Evolutionary conservation across 2,113 vertebrate species (phyloP).

Genomic region (Xenopus borealis): DNA sequence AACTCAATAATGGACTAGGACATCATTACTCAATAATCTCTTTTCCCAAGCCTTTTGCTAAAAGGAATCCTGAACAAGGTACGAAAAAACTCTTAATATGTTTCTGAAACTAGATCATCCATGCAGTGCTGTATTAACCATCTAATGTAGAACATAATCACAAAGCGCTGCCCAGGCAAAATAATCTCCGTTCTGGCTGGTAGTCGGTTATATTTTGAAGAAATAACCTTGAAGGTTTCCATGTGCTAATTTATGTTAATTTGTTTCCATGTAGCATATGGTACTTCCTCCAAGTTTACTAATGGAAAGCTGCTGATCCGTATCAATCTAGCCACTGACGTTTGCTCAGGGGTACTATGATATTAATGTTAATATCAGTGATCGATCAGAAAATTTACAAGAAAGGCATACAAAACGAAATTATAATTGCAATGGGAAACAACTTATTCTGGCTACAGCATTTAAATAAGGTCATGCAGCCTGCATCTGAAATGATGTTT

Average conservation of each 20-base stretch:
- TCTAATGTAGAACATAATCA: too few species aligned
- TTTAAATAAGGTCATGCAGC: conserved; percentile 97
- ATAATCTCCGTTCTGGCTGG: neutral
- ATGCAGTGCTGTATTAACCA: too few species aligned
- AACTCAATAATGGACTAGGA: too few species aligned
- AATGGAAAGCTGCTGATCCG: conserved; percentile 98
- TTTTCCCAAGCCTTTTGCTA: too few species aligned
- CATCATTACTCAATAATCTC: too few species aligned
- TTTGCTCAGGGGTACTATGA: conserved; percentile 86
- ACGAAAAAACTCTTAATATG: too few species aligned
- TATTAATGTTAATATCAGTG: conserved; percentile 84
- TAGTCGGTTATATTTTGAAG: neutral
- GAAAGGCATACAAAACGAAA: conserved; percentile 92
- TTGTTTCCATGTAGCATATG: conserved; percentile 59
- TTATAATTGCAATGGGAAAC: conserved; percentile 82
- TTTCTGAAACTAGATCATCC: too few species aligned
- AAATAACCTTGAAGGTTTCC: conserved; percentile 48
- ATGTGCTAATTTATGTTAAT: conserved; percentile 78
- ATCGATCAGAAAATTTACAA: conserved; percentile 97
- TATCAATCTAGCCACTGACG: conserved; percentile 74
- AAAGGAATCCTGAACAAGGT: too few species aligned
- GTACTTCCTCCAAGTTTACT: conserved; percentile 79
- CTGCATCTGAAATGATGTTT: conserved; percentile 85
- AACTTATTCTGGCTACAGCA: conserved; percentile 70
- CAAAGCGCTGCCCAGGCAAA: neutral